phyloP scores from a whole-genome alignment of 2,113 vertebrate genomes.

The Grantiella picta region DNA sequence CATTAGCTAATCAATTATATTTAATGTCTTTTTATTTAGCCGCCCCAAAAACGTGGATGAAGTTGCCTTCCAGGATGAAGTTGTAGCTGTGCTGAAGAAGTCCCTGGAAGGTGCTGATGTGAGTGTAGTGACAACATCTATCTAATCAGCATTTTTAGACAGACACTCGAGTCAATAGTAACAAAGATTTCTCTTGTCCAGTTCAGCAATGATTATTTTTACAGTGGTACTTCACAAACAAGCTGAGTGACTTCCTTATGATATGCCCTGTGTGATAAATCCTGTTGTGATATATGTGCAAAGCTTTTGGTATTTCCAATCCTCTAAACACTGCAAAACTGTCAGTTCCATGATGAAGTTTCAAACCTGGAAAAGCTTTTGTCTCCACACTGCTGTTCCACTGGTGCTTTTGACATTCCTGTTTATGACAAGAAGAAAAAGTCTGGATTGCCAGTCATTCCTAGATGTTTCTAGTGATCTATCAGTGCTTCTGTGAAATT shows the following conservation, averaged over 20 bases:
- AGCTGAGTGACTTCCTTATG: fast-evolving
- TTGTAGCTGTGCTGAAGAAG: constrained; percentile 93
- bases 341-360: neutral
- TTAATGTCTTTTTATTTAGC: constrained; percentile 64
- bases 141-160: neutral
- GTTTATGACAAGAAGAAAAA: neutral
- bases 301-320: neutral
- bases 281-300: neutral
- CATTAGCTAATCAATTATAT: neutral
- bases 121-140: constrained; percentile 52
- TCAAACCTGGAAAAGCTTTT: neutral
- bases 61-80: constrained; percentile 96
- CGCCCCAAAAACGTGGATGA: constrained; percentile 95
- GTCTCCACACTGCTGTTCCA: neutral
- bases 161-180: neutral
- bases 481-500: neutral
- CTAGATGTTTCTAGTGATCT: neutral
- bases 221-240: neutral
- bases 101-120: constrained; percentile 95
- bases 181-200: neutral
- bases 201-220: neutral
- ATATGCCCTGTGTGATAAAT: neutral
- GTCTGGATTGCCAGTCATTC: neutral
- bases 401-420: neutral
- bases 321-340: neutral